Evolutionary conservation across 1,140 invertebrate genomes (phyloP).

Genomic region (Drosophila arawakana): DNA sequence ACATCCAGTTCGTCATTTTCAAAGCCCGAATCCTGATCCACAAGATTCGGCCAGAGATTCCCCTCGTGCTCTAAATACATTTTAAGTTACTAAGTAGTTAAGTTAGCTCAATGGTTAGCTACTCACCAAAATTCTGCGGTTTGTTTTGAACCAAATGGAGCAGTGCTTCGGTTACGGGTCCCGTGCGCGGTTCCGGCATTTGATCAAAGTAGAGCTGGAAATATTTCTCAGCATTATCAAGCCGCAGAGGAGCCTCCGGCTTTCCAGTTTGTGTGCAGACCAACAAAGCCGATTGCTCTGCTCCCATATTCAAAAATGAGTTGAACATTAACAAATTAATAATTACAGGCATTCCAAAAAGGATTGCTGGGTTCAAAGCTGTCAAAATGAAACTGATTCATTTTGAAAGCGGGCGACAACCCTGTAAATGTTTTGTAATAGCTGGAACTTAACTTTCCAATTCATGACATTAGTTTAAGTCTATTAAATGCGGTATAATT

Average conservation of each 20-base stretch:
- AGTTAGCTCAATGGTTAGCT: background rate
- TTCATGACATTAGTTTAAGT: background rate
- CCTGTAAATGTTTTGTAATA: too few relatives aligned
- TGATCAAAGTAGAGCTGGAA: constrained; percentile 56
- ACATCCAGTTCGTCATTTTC: constrained; percentile 16
- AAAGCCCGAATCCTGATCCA: constrained; percentile 19
- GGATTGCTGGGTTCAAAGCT: constrained; percentile 5
- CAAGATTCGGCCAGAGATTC: background rate
- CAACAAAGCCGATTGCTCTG: constrained; percentile 64
- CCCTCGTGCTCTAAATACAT: background rate
- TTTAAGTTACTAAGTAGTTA: background rate
- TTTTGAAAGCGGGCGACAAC: too few relatives aligned
- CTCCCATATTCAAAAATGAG: constrained; percentile 47
- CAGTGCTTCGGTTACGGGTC: constrained; percentile 59
- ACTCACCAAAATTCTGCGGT: background rate
- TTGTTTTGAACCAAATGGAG: constrained; percentile 44
- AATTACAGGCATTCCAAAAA: background rate
- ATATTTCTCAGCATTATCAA: constrained; percentile 50
- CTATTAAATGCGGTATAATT: background rate
- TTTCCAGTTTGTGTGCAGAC: constrained; percentile 58
- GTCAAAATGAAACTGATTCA: too few relatives aligned
- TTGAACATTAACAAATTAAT: background rate
- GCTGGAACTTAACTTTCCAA: too few relatives aligned
- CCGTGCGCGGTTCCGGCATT: constrained; percentile 49
- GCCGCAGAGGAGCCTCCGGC: constrained; percentile 24